These are phyloP conservation scores for Nematolebias whitei DNA, from an alignment of 2,113 vertebrate genomes.

Conservation along the genomic window DNA sequence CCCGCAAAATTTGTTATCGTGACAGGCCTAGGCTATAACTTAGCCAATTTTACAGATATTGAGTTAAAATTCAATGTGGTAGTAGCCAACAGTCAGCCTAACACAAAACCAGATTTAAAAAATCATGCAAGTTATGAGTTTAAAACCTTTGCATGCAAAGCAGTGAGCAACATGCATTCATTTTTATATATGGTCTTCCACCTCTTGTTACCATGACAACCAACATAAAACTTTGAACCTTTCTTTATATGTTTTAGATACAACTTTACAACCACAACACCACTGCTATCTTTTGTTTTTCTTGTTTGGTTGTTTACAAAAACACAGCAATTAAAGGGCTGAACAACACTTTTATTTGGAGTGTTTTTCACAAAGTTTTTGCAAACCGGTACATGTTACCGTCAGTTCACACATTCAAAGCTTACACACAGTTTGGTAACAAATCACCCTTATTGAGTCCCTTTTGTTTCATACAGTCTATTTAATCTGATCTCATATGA, in stretches of 20 bases:
- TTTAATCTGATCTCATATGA: neutral
- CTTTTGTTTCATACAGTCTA: slow-evolving; percentile 15
- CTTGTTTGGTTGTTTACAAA: neutral
- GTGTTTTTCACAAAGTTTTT: slow-evolving; percentile 1
- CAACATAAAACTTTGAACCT: neutral
- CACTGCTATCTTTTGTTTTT: neutral
- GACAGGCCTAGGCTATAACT: no score
- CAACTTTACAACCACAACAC: no score
- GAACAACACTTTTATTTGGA: slow-evolving; percentile 6
- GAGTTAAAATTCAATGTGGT: no score
- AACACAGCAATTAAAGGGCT: neutral
- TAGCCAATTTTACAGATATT: no score
- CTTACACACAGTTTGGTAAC: no score
- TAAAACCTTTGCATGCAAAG: no score
- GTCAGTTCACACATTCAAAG: neutral
- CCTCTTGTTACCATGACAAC: slow-evolving; percentile 29
- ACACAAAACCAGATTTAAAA: no score
- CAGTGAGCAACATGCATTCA: no score
- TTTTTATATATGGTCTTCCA: neutral
- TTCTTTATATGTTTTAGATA: neutral
- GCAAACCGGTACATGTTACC: neutral
- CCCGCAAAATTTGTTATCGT: no score
- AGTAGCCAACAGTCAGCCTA: no score
- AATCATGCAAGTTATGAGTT: no score
- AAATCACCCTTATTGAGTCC: no score